Evolutionary conservation across 2,888 invertebrate species (phyloP).

Genomic region (Kuschelorhynchus macadamiae): DNA sequence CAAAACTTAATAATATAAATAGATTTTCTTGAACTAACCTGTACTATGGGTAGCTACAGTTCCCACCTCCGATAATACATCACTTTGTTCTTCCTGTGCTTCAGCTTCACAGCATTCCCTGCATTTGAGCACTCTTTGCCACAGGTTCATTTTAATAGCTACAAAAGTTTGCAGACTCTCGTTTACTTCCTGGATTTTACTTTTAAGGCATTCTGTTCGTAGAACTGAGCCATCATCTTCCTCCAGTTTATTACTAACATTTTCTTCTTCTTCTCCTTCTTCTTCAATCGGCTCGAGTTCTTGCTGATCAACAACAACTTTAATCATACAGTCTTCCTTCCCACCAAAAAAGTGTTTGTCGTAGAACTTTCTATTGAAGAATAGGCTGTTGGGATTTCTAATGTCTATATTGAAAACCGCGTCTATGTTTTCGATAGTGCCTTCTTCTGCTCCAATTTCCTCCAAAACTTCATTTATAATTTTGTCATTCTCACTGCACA

Average conservation of each 20-base stretch:
- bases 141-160: conserved; percentile 7
- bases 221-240: not conserved
- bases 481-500: conserved; percentile 51
- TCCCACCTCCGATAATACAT: too few relatives aligned
- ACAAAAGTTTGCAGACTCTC: conserved; percentile 16
- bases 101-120: conserved; percentile 28
- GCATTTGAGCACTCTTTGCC: conserved; percentile 23
- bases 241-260: too few relatives aligned
- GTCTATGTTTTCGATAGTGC: conserved; percentile 50
- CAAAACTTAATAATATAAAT: too few relatives aligned
- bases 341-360: conserved; percentile 58
- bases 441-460: conserved; percentile 52
- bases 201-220: conserved; percentile 10
- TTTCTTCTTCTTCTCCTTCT: not conserved
- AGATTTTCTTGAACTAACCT: too few relatives aligned
- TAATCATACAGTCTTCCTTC: conserved; percentile 60
- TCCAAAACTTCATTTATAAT: conserved; percentile 54
- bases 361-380: conserved; percentile 61
- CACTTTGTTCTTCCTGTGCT: not conserved
- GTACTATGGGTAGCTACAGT: too few relatives aligned
- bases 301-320: conserved; percentile 51
- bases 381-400: conserved; percentile 59
- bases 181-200: conserved; percentile 31
- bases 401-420: conserved; percentile 59
- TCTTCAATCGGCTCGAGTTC: not conserved